phyloP scores from a whole-genome alignment of 2,888 invertebrate genomes.

The Corythucha ciliata region DNA sequence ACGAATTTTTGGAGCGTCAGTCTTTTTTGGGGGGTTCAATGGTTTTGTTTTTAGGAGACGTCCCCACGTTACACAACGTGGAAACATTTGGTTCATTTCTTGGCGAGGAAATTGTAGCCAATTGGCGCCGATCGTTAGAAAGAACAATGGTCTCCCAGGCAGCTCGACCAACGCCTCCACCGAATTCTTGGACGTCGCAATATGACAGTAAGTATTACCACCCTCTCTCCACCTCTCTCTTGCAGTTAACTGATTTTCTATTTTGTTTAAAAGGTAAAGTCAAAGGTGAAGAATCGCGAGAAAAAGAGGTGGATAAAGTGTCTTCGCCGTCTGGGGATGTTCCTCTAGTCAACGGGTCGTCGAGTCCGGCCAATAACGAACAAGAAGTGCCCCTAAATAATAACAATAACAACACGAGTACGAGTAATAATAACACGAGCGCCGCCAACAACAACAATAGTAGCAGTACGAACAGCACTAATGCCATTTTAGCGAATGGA shows the following conservation, averaged over 20 bases:
- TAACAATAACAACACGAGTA: slow-evolving; percentile 28
- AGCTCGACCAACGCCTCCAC: slow-evolving; percentile 26
- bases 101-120: slow-evolving; percentile 74
- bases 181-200: slow-evolving; percentile 25
- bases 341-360: slow-evolving; percentile 43
- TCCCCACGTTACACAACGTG: slow-evolving; percentile 51
- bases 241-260: background rate
- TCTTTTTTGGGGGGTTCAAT: background rate
- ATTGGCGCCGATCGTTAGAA: slow-evolving; percentile 64
- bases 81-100: slow-evolving; percentile 63
- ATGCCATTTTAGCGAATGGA: slow-evolving; percentile 44
- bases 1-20: background rate
- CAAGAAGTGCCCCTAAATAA: slow-evolving; percentile 40
- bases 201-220: slow-evolving; percentile 26
- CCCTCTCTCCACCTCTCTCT: no score
- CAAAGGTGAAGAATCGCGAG: slow-evolving; percentile 28
- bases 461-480: slow-evolving; percentile 41
- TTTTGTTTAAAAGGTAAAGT: slow-evolving; percentile 26
- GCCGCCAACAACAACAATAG: slow-evolving; percentile 46
- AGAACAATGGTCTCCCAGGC: slow-evolving; percentile 40
- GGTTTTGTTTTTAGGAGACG: slow-evolving; percentile 26
- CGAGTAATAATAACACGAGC: slow-evolving; percentile 32
- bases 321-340: slow-evolving; percentile 38
- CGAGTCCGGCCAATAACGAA: slow-evolving; percentile 27
- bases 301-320: slow-evolving; percentile 29